Conservation (phyloP, 2,888 invertebrate genomes). For the Arge pagana region DNA sequence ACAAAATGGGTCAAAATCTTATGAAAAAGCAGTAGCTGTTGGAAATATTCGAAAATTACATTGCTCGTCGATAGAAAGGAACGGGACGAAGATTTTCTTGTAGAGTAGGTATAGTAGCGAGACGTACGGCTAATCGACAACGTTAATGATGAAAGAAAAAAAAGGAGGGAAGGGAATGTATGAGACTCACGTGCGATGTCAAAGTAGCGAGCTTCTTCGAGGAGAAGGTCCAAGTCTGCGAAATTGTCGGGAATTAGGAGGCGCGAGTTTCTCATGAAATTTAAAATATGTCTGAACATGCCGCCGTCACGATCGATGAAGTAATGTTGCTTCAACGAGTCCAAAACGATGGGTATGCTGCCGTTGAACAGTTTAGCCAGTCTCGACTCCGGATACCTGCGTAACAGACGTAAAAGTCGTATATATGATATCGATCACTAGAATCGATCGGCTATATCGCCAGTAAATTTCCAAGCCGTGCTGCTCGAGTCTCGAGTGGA, state of each 20-base stretch:
- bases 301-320: slow-evolving; percentile 98
- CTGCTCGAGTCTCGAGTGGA: background rate
- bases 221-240: slow-evolving; percentile 80
- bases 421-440: too few relatives aligned
- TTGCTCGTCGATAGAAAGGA: too few relatives aligned
- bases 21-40: too few relatives aligned
- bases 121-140: too few relatives aligned
- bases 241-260: slow-evolving; percentile 88
- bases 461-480: too few relatives aligned
- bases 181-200: slow-evolving; percentile 80
- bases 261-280: slow-evolving; percentile 91
- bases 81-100: too few relatives aligned
- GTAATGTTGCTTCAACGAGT: slow-evolving; percentile 96
- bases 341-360: slow-evolving; percentile 92
- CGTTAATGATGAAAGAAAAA: background rate
- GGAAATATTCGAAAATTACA: too few relatives aligned
- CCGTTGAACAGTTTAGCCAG: slow-evolving; percentile 94
- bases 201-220: slow-evolving; percentile 91
- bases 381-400: slow-evolving; percentile 91
- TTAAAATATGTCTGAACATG: slow-evolving; percentile 96
- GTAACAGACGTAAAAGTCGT: slow-evolving; percentile 50
- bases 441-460: too few relatives aligned
- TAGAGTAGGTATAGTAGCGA: too few relatives aligned
- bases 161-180: too few relatives aligned
- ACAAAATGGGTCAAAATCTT: too few relatives aligned